Percentiles rank a stretch among this genome's conserved stretches.
Evolutionary conservation across 2,888 invertebrate genomes (phyloP).

Genomic region (Ochropleura leucogaster): DNA sequence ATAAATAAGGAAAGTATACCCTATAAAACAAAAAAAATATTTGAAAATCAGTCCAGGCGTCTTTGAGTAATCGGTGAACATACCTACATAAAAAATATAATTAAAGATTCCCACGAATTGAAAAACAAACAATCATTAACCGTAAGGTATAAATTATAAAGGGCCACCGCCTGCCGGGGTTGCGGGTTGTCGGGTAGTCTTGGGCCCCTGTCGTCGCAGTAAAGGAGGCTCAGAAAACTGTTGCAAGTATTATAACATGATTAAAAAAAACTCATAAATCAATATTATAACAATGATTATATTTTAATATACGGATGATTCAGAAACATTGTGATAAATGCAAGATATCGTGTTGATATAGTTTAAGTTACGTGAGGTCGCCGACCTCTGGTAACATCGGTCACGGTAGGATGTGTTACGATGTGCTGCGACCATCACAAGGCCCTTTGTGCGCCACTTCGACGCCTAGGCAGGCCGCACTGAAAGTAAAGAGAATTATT

Average conservation of each 20-base stretch:
- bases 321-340: conserved; percentile 2
- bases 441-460: neutral
- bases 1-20: no score
- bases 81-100: no score
- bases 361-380: rapidly evolving
- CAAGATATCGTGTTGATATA: neutral
- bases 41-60: no score
- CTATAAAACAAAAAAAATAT: no score
- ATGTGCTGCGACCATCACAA: neutral
- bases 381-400: neutral
- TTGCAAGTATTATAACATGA: neutral
- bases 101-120: no score
- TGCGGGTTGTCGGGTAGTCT: no score
- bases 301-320: neutral
- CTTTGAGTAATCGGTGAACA: no score
- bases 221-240: neutral
- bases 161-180: no score
- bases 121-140: no score
- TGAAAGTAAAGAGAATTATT: conserved; percentile 7
- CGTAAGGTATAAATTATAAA: no score
- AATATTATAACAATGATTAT: neutral
- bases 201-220: neutral
- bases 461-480: neutral
- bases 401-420: neutral
- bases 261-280: neutral